Conservation (phyloP, 2,797 vertebrate species). For the Phalloptychus januarius region DNA sequence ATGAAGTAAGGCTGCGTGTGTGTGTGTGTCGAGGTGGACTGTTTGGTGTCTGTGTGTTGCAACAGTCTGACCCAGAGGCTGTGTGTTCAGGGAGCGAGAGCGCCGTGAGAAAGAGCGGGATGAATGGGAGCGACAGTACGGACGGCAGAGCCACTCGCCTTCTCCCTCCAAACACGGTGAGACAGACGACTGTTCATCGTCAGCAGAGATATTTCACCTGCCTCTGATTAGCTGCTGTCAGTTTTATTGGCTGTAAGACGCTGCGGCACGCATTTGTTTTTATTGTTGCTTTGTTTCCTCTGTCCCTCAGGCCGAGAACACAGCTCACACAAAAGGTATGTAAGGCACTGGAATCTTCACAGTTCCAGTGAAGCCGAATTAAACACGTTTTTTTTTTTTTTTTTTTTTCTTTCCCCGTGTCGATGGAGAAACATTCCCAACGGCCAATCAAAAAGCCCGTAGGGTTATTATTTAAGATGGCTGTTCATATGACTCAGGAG, state of each 20-base stretch:
- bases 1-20: slow-evolving; percentile 87
- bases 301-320: slow-evolving; percentile 86
- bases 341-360: slow-evolving; percentile 43
- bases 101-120: slow-evolving; percentile 90
- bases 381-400: slow-evolving; percentile 15
- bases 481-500: not conserved
- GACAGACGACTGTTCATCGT: slow-evolving; percentile 21
- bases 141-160: slow-evolving; percentile 88
- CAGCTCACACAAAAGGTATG: slow-evolving; percentile 87
- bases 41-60: slow-evolving; percentile 47
- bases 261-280: slow-evolving; percentile 51
- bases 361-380: slow-evolving; percentile 20
- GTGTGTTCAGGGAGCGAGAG: slow-evolving; percentile 85
- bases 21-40: slow-evolving; percentile 14
- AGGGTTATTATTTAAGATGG: not conserved
- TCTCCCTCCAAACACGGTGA: slow-evolving; percentile 87
- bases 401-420: not conserved
- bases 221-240: slow-evolving; percentile 29
- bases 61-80: slow-evolving; percentile 47
- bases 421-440: slow-evolving; percentile 21
- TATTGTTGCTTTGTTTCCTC: slow-evolving; percentile 54
- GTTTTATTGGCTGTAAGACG: slow-evolving; percentile 34
- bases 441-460: slow-evolving; percentile 3
- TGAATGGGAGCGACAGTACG: slow-evolving; percentile 92
- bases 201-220: slow-evolving; percentile 22